Percentiles rank a stretch among this genome's conserved stretches.
Conservation (phyloP, 2,888 invertebrate species). For the Exephanes ischioxanthus region DNA sequence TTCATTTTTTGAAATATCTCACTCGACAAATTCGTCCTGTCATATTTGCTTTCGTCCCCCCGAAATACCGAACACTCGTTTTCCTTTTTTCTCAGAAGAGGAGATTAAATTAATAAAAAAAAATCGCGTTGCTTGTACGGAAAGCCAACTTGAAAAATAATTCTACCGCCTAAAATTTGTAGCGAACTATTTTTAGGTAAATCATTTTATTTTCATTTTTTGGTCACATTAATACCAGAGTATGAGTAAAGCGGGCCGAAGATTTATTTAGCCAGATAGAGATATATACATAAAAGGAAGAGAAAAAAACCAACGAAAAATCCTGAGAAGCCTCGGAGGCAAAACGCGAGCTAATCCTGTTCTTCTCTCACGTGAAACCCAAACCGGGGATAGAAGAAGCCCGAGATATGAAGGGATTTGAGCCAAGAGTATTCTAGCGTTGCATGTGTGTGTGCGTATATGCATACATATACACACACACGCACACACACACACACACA, state of each 20-base stretch:
- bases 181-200: background rate
- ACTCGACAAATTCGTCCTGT: constrained; percentile 38
- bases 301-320: constrained; percentile 20
- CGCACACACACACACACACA: too few relatives aligned
- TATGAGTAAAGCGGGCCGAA: background rate
- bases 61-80: background rate
- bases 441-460: background rate
- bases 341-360: constrained; percentile 65
- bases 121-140: too few relatives aligned
- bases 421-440: constrained; percentile 52
- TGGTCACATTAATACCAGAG: background rate
- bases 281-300: constrained; percentile 12
- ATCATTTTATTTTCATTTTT: background rate
- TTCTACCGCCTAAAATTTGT: too few relatives aligned
- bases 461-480: background rate
- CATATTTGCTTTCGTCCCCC: background rate
- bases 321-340: constrained; percentile 58
- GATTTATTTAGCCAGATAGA: constrained; percentile 3
- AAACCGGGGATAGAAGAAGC: constrained; percentile 63
- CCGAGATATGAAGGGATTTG: constrained; percentile 65
- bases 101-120: background rate
- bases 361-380: constrained; percentile 64
- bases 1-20: constrained; percentile 45
- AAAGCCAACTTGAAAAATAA: too few relatives aligned
- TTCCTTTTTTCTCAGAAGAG: background rate